Evolutionary conservation across 2,797 vertebrate genomes (phyloP).

Genomic region (Notolepis coatsorum): DNA sequence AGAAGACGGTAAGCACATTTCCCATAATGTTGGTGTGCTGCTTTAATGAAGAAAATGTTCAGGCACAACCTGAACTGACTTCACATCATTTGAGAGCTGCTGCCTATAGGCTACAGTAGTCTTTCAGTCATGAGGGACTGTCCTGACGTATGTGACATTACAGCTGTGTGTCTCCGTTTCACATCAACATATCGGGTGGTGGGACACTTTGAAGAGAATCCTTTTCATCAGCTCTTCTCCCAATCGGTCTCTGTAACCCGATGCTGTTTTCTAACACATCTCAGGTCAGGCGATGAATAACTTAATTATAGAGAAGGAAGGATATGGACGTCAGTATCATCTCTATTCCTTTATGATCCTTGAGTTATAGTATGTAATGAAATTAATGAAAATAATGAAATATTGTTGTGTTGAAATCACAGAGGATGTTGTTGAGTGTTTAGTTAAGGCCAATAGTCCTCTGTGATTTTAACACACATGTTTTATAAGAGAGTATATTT

Average conservation of each 20-base stretch:
- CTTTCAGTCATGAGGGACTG: neutral
- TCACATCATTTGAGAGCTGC: no score
- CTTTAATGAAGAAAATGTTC: neutral
- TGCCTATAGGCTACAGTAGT: neutral
- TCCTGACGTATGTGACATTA: neutral
- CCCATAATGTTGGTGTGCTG: no score
- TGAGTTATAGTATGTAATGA: no score
- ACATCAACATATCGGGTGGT: conserved; percentile 18
- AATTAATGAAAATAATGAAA: conserved; percentile 3
- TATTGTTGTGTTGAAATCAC: neutral
- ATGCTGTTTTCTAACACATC: conserved; percentile 28
- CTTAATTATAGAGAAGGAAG: conserved; percentile 31
- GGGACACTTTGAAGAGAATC: conserved; percentile 7
- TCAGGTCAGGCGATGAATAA: conserved; percentile 11
- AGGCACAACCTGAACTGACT: no score
- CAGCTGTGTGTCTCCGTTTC: conserved; percentile 13
- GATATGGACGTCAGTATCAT: conserved; percentile 14
- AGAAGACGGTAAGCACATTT: no score
- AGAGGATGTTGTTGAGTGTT: no score
- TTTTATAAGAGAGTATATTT: no score
- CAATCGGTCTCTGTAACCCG: conserved; percentile 17
- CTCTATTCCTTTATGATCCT: neutral
- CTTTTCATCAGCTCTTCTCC: conserved; percentile 39
- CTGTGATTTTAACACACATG: no score
- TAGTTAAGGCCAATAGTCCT: no score